These are phyloP conservation scores for Candoia aspera DNA, from an alignment of 2,113 vertebrate genomes.

Conservation along the genomic window DNA sequence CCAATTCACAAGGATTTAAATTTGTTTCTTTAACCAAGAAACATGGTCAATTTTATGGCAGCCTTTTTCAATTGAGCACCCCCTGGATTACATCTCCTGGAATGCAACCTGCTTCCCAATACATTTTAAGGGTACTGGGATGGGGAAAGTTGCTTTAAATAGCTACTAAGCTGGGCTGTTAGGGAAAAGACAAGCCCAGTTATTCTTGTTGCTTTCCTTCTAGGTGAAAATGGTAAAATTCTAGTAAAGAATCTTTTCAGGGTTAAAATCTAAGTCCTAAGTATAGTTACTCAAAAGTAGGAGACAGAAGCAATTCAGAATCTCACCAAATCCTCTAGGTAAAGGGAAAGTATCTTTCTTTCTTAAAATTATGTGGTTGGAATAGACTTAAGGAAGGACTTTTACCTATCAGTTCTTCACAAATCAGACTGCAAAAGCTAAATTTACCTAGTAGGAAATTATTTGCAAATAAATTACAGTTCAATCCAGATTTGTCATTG, in stretches of 20 bases:
- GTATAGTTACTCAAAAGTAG: not conserved
- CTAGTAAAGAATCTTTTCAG: not conserved
- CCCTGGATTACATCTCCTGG: not conserved
- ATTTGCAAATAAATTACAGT: not conserved
- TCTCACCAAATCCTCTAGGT: not conserved
- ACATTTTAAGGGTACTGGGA: not conserved
- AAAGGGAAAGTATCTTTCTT: not conserved
- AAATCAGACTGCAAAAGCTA: not conserved
- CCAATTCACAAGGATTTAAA: constrained; percentile 22
- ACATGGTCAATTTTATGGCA: constrained; percentile 10
- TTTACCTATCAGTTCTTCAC: not conserved
- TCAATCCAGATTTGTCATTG: not conserved
- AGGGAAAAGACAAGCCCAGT: not conserved
- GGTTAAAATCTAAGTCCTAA: not conserved
- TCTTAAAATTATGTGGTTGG: not conserved
- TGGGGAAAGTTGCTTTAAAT: not conserved
- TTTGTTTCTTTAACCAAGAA: constrained; percentile 10
- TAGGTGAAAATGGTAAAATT: not conserved
- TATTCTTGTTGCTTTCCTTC: not conserved
- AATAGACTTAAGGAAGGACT: not conserved
- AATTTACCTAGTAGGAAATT: not conserved
- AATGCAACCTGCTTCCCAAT: not conserved
- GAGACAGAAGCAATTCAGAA: not conserved
- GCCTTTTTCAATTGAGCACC: not conserved
- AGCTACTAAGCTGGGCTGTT: not conserved